phyloP scores from a whole-genome alignment of 2,888 invertebrate genomes.

The Noctua janthina region DNA sequence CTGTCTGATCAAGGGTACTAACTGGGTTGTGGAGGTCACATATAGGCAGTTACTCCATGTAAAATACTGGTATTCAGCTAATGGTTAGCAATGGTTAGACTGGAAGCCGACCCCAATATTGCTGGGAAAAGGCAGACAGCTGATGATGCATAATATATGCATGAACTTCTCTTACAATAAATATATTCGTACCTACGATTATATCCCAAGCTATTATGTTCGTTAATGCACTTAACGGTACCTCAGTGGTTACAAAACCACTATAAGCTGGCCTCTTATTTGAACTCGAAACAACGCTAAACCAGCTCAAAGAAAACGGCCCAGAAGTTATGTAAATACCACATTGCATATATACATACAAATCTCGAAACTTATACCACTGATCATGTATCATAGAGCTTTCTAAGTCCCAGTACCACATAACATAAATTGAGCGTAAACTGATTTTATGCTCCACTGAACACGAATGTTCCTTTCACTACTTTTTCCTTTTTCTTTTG shows the following conservation, averaged over 20 bases:
- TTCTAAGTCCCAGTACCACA: conserved; percentile 57
- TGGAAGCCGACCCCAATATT: no score
- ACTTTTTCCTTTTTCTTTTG: background rate
- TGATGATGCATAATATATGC: no score
- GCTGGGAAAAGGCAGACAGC: no score
- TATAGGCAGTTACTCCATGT: no score
- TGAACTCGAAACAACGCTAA: background rate
- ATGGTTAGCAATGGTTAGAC: no score
- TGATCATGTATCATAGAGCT: conserved; percentile 61
- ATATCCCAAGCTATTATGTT: no score
- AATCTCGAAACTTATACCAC: conserved; percentile 28
- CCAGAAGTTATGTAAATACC: conserved; percentile 20
- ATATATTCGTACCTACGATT: background rate
- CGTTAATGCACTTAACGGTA: no score
- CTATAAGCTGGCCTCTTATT: background rate
- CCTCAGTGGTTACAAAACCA: background rate
- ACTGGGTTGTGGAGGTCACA: no score
- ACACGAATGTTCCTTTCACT: conserved; percentile 56
- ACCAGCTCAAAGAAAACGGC: background rate
- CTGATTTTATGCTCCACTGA: conserved; percentile 72
- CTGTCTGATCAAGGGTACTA: no score
- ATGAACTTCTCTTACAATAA: background rate
- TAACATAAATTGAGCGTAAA: conserved; percentile 72
- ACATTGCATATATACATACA: conserved; percentile 5
- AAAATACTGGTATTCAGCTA: no score